Base-by-base conservation (phyloP, 2,113 vertebrate genomes). In the Erpornis zantholeuca region DNA sequence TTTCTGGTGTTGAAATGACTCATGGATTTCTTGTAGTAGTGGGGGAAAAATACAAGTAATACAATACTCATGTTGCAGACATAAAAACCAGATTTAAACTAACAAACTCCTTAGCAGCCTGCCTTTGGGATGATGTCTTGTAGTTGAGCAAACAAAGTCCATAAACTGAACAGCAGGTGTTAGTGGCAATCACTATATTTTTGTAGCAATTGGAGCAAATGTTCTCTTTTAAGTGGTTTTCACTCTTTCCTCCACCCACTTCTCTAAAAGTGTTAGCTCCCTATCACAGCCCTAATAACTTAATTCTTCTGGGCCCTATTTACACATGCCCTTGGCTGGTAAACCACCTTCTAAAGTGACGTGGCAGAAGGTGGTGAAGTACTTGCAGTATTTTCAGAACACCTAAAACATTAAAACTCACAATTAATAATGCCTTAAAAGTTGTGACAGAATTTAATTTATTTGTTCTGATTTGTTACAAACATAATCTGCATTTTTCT, bases 101-200 rank as follows among this genome's bases (percentile, higher is more conserved):
- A 80, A 80, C 47, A 89, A 80, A 83, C 66, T 86, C 65, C 12
- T 71, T 88, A 94, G 53, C 76, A 93, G 90, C 82, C 90, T 96
- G 90, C 86, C 70, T 93, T 94, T 90, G 84, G 69, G 57, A 78
- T 90, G 93, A 81, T 80, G 86, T 82, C 78, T 93, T 90, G 33
- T 82, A 71, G 63, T 7, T 90, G 72, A 90, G 68, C 78, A 94
- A 90, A 92, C 56, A 10, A 53, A 92, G 90, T 69, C 80, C 54
- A 80, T 92, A 92, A 96, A 92, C 63, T 22, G 82, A 96, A 75
- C 81, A 96, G 94, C 90, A 94, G 94, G 95, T 94, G 80, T 89
- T 95, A 94, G 92, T 80, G 84, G 84, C 47, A 93, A 64, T 89
- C 78, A 68, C 82, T 91, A 0, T 91, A 90, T 96, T 96, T 96